Base-by-base conservation (phyloP, 2,797 vertebrate species). In the Delichon dasypus region DNA sequence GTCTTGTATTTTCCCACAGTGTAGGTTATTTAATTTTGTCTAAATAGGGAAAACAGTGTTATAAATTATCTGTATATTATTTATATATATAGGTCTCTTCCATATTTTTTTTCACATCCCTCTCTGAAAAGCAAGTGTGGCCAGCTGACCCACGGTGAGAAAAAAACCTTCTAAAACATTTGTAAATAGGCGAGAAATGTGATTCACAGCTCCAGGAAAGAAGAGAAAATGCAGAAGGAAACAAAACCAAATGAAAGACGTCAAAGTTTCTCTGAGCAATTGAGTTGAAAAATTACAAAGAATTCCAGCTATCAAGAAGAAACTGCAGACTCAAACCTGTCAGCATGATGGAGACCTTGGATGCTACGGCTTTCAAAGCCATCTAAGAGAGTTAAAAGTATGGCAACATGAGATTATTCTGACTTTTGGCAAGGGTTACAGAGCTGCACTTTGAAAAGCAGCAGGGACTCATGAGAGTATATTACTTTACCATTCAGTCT, bases 401-500 rank as follows among this genome's bases (percentile, higher is more conserved):
- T 74, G 60, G 71, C 74, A 92, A 87, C 42, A 58, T 81, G 88
- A 87, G 91, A 93, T 93, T 88, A 74, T 79, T 85, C 88, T 90
- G 88, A 91, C 42, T 93, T 90, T 87, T 93, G 71, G 82, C 67
- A 90, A 87, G 55, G 65, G 85, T 88, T 95, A 90, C 45, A 82
- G 83, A 88, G 67, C 55, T 82, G 64, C 47, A 42, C 71, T 96
- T 93, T 79, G 76, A 85, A 94, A 96, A 93, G 55, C 88, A 95
- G 80, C 89, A 91, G 95, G 85, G 79, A 71, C 91, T 55, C 64
- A 0, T 67, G 83, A 83, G 67, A 84, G 50, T 79, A 1, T 91
- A 76, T 93, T 94, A 40, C 85, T 84, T 93, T 70, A 36, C 71
- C 74, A 85, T 88, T 88, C 77, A 79, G n/a, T 74, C 93, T 94